Percentiles rank a stretch among this genome's conserved stretches.
phyloP scores from a whole-genome alignment of 2,888 invertebrate genomes.

The Drosophila aldrichi region DNA sequence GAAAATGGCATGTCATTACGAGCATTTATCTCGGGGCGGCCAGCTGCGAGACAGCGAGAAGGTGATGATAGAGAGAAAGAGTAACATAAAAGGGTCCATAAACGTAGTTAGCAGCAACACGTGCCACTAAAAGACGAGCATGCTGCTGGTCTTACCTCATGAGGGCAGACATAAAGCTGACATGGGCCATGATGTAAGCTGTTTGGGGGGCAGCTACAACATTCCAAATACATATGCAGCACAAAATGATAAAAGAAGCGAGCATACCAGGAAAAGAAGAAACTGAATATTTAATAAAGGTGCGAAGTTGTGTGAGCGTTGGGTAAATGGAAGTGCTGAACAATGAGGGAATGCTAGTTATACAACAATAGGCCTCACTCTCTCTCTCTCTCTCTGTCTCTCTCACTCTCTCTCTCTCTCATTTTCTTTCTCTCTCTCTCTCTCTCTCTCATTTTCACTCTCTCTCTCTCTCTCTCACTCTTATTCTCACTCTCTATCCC shows the following conservation, averaged over 20 bases:
- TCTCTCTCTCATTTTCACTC: too few species aligned
- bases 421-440: too few species aligned
- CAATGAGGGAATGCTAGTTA: too few species aligned
- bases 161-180: constrained; percentile 25
- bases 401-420: too few species aligned
- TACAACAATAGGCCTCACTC: too few species aligned
- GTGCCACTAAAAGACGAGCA: constrained; percentile 4
- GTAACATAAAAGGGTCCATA: not conserved
- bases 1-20: constrained; percentile 64
- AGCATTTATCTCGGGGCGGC: constrained; percentile 41
- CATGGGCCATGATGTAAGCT: constrained; percentile 35
- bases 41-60: constrained; percentile 15
- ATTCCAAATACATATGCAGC: constrained; percentile 2
- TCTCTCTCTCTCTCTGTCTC: too few species aligned
- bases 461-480: too few species aligned
- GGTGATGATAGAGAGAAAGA: too few species aligned
- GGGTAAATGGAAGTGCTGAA: too few species aligned
- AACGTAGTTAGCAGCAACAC: constrained; percentile 28
- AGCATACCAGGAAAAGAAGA: not conserved
- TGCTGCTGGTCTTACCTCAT: not conserved
- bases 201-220: constrained; percentile 27
- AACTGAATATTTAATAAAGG: not conserved
- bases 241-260: constrained; percentile 8
- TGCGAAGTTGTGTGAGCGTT: not conserved
- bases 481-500: too few species aligned